Percentiles rank a stretch among this genome's conserved stretches.
Evolutionary conservation across 2,113 vertebrate genomes (phyloP).

Genomic region (Deroptyus accipitrinus): DNA sequence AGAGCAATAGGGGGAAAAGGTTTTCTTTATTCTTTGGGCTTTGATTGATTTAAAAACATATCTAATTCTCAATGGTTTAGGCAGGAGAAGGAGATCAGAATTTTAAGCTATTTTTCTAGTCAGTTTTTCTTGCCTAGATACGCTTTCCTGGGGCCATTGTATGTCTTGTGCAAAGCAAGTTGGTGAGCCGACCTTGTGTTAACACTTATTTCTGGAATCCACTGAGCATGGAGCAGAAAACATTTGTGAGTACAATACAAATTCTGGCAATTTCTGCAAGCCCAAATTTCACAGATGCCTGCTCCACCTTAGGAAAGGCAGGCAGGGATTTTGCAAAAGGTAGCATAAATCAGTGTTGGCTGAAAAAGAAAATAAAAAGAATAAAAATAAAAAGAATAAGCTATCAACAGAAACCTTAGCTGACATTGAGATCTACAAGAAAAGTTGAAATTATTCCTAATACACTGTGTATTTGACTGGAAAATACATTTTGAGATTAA

Average conservation of each 20-base stretch:
- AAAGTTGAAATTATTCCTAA: neutral
- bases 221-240: neutral
- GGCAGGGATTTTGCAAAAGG: neutral
- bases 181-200: neutral
- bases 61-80: neutral
- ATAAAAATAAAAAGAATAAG: neutral
- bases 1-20: neutral
- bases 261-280: neutral
- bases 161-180: neutral
- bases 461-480: neutral
- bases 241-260: neutral
- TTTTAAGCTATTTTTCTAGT: neutral
- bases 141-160: neutral
- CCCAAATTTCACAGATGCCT: neutral
- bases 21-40: neutral
- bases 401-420: neutral
- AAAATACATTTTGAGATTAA: neutral
- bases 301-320: neutral
- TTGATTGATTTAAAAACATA: neutral
- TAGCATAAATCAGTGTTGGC: neutral
- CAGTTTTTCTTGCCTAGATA: neutral
- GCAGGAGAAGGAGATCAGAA: neutral
- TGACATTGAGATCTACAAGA: neutral
- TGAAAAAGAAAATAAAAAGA: neutral
- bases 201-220: neutral